Conservation (phyloP, 1,140 invertebrate species). For the Calliphora vicina region DNA sequence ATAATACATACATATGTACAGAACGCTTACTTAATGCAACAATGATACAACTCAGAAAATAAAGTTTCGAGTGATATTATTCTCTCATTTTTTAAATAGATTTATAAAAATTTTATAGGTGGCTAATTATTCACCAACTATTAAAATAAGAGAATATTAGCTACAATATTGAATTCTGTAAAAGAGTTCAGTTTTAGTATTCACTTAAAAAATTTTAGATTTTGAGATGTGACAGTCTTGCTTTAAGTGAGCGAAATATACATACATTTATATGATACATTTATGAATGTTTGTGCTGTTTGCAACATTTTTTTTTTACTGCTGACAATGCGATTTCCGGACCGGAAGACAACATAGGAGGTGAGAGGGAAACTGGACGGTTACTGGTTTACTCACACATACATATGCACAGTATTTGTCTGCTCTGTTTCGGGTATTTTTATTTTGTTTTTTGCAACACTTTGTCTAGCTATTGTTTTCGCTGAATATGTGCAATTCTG, state of each 20-base stretch:
- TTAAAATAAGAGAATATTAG: too few relatives aligned
- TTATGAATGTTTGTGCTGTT: conserved; percentile 18
- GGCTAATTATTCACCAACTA: too few relatives aligned
- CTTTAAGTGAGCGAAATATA: too few relatives aligned
- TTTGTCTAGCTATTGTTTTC: conserved; percentile 25
- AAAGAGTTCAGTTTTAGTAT: too few relatives aligned
- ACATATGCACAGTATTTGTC: conserved; percentile 8
- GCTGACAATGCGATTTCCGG: conserved; percentile 26
- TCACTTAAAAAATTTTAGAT: too few relatives aligned
- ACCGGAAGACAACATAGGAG: conserved; percentile 19
- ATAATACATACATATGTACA: not conserved
- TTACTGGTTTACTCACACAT: not conserved
- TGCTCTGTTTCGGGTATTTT: not conserved
- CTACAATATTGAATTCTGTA: too few relatives aligned
- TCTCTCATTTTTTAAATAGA: too few relatives aligned
- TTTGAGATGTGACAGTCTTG: too few relatives aligned
- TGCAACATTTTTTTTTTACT: conserved; percentile 4
- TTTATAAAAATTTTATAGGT: too few relatives aligned
- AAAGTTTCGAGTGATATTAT: too few relatives aligned
- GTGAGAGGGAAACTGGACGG: not conserved
- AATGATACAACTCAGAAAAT: too few relatives aligned
- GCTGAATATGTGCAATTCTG: conserved; percentile 20
- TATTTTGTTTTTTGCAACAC: not conserved
- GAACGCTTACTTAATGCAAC: too few relatives aligned
- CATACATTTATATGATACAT: not conserved